These are phyloP conservation scores for Cephonodes hylas DNA, from an alignment of 2,888 invertebrate species.

Conservation along the genomic window DNA sequence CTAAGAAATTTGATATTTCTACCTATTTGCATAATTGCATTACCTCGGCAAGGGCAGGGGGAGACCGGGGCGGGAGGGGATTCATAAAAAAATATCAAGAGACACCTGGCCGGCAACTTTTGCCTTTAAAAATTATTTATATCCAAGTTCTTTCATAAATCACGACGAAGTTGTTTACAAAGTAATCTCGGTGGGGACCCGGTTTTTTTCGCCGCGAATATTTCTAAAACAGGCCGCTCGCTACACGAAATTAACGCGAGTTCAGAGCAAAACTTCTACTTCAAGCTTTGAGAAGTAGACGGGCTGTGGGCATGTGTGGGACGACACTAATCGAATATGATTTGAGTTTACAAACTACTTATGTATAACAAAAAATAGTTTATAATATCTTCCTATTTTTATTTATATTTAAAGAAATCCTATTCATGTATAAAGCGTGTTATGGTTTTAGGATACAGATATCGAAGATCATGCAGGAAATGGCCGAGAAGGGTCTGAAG, in stretches of 20 bases:
- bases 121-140: slow-evolving; percentile 76
- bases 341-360: too few species aligned
- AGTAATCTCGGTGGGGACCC: slow-evolving; percentile 66
- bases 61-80: too few species aligned
- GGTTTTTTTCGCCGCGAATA: slow-evolving; percentile 42
- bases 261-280: slow-evolving; percentile 31
- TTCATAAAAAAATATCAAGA: slow-evolving; percentile 70
- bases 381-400: too few species aligned
- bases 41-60: slow-evolving; percentile 41
- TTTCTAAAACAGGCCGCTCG: slow-evolving; percentile 36
- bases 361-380: too few species aligned
- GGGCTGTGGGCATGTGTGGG: background rate
- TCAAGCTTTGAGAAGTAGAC: slow-evolving; percentile 7
- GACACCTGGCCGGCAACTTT: slow-evolving; percentile 76
- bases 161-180: slow-evolving; percentile 77
- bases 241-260: slow-evolving; percentile 37
- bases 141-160: slow-evolving; percentile 77
- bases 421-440: too few species aligned
- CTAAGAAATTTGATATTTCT: background rate
- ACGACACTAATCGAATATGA: too few species aligned
- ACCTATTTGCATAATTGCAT: slow-evolving; percentile 75
- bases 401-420: too few species aligned
- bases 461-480: too few species aligned
- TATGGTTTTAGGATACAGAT: too few species aligned
- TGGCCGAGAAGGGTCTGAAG: too few species aligned